Evolutionary conservation across 2,888 invertebrate genomes (phyloP).

Genomic region (Deroplatys truncata): DNA sequence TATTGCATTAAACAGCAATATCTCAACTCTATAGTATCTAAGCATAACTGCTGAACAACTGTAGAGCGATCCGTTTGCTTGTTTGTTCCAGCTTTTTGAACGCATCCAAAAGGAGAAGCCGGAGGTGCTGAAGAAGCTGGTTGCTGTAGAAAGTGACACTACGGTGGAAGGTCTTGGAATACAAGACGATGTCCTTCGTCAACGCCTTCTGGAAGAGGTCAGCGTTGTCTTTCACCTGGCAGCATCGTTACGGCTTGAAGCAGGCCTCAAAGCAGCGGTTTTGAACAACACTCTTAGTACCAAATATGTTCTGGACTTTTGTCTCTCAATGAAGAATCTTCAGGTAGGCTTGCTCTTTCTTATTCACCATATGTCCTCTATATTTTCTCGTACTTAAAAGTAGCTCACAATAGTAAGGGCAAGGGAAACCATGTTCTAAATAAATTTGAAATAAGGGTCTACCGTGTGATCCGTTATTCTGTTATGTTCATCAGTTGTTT

Average conservation of each 20-base stretch:
- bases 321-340: constrained; percentile 72
- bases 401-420: too few relatives aligned
- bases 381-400: too few relatives aligned
- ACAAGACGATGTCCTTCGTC: constrained; percentile 52
- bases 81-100: constrained; percentile 24
- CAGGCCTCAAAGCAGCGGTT: constrained; percentile 58
- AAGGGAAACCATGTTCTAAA: too few relatives aligned
- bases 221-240: constrained; percentile 79
- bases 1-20: too few relatives aligned
- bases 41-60: too few relatives aligned
- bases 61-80: too few relatives aligned
- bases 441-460: too few relatives aligned
- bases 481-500: too few relatives aligned
- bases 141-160: constrained; percentile 64
- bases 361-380: too few relatives aligned
- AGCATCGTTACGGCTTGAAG: constrained; percentile 77
- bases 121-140: constrained; percentile 58
- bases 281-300: constrained; percentile 61
- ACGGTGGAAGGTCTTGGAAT: constrained; percentile 57
- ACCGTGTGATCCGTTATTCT: too few relatives aligned
- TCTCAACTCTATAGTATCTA: too few relatives aligned
- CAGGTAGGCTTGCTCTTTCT: constrained; percentile 41
- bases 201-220: constrained; percentile 56
- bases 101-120: constrained; percentile 42
- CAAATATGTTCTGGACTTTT: constrained; percentile 52